A percentile compares a stretch with the other conserved stretches of the same genome.
phyloP scores from a whole-genome alignment of 1,140 invertebrate species.

The Scaptomyza graminum region DNA sequence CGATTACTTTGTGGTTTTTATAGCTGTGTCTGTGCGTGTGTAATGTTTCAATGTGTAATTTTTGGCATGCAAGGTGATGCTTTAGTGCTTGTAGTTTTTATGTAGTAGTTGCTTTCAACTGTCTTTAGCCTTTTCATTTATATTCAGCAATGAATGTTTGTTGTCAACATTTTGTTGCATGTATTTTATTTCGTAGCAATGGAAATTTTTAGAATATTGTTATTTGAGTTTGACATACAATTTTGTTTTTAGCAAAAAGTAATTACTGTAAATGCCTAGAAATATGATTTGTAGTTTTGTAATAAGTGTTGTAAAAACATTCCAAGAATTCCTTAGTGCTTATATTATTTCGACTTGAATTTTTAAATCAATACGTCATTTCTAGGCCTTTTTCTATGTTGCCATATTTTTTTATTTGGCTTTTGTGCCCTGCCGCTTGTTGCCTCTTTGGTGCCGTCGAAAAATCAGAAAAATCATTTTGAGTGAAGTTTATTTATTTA shows the following conservation, averaged over 20 bases:
- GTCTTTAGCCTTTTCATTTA: slow-evolving; percentile 1
- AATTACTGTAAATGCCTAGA: not conserved
- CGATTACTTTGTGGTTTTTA: slow-evolving; percentile 34
- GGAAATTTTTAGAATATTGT: not conserved
- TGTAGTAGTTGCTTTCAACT: not conserved
- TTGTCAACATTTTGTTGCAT: not conserved
- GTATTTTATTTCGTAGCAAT: not conserved
- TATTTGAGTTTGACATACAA: not conserved
- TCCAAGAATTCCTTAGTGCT: not conserved
- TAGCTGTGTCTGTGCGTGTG: slow-evolving; percentile 2
- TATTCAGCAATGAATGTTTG: too few species aligned
- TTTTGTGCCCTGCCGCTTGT: slow-evolving; percentile 3
- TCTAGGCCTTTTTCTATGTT: slow-evolving; percentile 6
- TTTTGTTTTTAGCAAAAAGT: not conserved
- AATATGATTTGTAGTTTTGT: too few species aligned
- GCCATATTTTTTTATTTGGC: not conserved
- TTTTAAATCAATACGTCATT: not conserved
- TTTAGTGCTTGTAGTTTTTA: slow-evolving; percentile 8
- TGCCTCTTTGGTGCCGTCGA: slow-evolving; percentile 7
- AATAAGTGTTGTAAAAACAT: too few species aligned
- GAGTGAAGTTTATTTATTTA: slow-evolving; percentile 69
- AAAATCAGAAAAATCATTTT: slow-evolving; percentile 50
- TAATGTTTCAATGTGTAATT: slow-evolving; percentile 23
- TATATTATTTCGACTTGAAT: not conserved
- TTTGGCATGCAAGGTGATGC: slow-evolving; percentile 25